Percentiles rank a stretch among this genome's conserved stretches.
Conservation (phyloP, 2,797 vertebrate species). For the Falco concolor region DNA sequence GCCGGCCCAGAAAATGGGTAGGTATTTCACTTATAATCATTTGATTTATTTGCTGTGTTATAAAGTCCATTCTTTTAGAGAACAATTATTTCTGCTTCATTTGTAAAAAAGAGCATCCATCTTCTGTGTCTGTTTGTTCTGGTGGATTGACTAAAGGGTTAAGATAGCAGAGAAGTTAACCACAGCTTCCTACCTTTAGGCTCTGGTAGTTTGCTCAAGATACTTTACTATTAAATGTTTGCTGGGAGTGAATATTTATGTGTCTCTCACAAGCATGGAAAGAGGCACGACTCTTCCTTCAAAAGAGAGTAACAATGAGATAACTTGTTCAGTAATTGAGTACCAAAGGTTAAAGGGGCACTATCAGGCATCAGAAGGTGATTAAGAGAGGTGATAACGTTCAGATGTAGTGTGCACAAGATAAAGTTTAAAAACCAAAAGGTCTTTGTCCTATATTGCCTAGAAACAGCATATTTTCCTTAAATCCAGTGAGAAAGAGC, state of each 20-base stretch:
- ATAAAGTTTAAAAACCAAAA: slow-evolving; percentile 23
- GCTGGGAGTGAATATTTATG: slow-evolving; percentile 65
- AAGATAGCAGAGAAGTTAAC: slow-evolving; percentile 9
- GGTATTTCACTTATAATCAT: slow-evolving; percentile 58
- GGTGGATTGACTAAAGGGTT: slow-evolving; percentile 46
- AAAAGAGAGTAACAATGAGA: slow-evolving; percentile 57
- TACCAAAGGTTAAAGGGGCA: slow-evolving; percentile 60
- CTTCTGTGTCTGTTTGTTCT: neutral
- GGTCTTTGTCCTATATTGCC: slow-evolving; percentile 4
- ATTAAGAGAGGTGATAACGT: slow-evolving; percentile 63
- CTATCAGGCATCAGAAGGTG: slow-evolving; percentile 53
- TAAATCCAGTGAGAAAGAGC: neutral
- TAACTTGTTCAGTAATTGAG: slow-evolving; percentile 56
- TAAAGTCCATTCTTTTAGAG: neutral
- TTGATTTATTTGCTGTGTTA: slow-evolving; percentile 26
- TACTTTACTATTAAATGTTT: slow-evolving; percentile 61
- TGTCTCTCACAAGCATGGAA: slow-evolving; percentile 76
- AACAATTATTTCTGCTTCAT: neutral
- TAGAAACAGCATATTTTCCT: slow-evolving; percentile 18
- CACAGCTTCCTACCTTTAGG: slow-evolving; percentile 42
- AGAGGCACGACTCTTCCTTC: slow-evolving; percentile 70
- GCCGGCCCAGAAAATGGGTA: slow-evolving; percentile 99
- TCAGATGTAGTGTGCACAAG: slow-evolving; percentile 27
- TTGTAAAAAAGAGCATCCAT: neutral
- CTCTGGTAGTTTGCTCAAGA: slow-evolving; percentile 54